phyloP scores from a whole-genome alignment of 2,113 vertebrate genomes.

The Picathartes gymnocephalus region DNA sequence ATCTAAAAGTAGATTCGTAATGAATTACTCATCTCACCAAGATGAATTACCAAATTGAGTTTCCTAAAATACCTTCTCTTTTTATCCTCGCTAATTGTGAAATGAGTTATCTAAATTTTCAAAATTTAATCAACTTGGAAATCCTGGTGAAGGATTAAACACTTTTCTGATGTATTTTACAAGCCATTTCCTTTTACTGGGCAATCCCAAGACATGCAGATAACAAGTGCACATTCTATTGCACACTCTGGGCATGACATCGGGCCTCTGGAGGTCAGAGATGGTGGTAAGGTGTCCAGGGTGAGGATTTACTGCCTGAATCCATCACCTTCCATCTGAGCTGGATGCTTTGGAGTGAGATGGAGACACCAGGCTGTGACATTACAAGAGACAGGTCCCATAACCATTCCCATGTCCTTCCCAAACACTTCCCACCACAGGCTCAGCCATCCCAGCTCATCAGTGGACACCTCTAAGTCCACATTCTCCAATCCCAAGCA shows the following conservation, averaged over 20 bases:
- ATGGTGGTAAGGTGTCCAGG: background rate
- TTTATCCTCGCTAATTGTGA: background rate
- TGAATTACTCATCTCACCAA: conserved; percentile 24
- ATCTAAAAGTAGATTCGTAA: conserved; percentile 26
- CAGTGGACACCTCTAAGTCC: background rate
- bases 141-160: background rate
- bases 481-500: background rate
- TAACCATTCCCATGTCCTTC: background rate
- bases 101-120: background rate
- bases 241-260: rapidly evolving
- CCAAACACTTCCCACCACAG: background rate
- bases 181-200: background rate
- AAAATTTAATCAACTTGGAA: background rate
- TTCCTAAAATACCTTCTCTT: conserved; percentile 3
- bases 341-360: background rate
- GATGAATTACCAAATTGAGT: conserved; percentile 31
- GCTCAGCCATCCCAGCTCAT: background rate
- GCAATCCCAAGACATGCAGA: background rate
- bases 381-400: background rate
- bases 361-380: background rate
- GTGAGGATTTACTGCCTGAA: background rate
- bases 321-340: background rate
- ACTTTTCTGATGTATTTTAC: background rate
- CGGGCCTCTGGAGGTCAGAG: background rate
- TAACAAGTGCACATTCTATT: rapidly evolving